Conservation (phyloP, 2,113 vertebrate genomes). For the Anguilla rostrata region DNA sequence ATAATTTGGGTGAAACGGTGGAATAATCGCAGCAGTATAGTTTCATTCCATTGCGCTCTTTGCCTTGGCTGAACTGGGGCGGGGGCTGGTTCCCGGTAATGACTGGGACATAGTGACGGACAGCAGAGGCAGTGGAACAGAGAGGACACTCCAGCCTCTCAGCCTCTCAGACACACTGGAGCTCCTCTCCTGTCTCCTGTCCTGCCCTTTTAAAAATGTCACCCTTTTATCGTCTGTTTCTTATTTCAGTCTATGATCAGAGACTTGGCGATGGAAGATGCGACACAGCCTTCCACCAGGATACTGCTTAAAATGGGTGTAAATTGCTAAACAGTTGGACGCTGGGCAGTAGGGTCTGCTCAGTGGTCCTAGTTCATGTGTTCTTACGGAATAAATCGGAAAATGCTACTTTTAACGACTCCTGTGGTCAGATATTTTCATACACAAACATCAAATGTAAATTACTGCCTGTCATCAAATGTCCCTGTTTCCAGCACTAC, state of each 20-base stretch:
- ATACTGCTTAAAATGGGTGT: background rate
- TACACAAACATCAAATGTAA: background rate
- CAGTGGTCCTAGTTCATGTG: background rate
- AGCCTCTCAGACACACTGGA: background rate
- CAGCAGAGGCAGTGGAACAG: background rate
- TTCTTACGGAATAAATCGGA: background rate
- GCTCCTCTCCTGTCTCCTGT: background rate
- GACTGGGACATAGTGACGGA: background rate
- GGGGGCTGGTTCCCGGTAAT: background rate
- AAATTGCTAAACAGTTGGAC: background rate
- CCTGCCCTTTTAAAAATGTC: background rate
- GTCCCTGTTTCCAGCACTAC: background rate
- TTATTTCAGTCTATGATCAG: background rate
- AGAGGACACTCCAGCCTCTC: background rate
- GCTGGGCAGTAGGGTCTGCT: background rate
- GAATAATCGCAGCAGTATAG: constrained; percentile 15
- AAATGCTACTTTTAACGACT: background rate
- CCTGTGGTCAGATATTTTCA: background rate
- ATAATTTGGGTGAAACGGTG: constrained; percentile 19
- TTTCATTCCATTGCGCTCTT: background rate
- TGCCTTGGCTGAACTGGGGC: background rate
- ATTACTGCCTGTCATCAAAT: background rate
- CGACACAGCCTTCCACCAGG: background rate
- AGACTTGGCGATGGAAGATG: background rate
- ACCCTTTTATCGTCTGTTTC: background rate